These are phyloP conservation scores for Muraenolepis orangiensis DNA, from an alignment of 2,797 vertebrate species.

Conservation along the genomic window DNA sequence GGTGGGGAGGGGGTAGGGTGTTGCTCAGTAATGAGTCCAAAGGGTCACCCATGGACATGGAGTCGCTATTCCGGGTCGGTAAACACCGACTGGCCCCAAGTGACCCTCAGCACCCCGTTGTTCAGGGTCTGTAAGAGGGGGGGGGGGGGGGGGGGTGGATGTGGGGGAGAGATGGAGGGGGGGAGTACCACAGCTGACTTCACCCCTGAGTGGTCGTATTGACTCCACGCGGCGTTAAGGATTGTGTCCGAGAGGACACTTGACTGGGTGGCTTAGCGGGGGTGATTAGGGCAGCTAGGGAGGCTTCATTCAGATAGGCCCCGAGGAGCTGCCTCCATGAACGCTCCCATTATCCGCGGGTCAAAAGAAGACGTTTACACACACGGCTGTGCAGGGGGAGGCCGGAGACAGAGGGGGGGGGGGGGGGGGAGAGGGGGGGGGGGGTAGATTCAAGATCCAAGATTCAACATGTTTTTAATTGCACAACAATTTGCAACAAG, in stretches of 20 bases:
- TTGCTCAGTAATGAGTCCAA: conserved; percentile 1
- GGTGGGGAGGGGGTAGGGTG: not conserved
- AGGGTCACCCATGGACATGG: not conserved
- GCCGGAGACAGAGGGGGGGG: no score
- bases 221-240: not conserved
- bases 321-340: not conserved
- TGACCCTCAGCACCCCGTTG: not conserved
- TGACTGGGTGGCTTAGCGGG: not conserved
- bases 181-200: not conserved
- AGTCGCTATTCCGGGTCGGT: not conserved
- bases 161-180: no score
- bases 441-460: no score
- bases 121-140: not conserved
- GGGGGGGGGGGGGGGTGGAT: no score
- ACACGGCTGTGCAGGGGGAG: not conserved
- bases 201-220: not conserved
- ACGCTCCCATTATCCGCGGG: not conserved
- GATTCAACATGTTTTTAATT: no score
- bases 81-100: not conserved
- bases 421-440: no score
- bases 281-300: not conserved
- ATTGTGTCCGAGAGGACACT: not conserved
- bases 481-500: no score
- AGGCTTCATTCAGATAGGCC: not conserved
- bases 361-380: not conserved